Evolutionary conservation across 2,888 invertebrate genomes (phyloP).

Genomic region (Clunio marinus): DNA sequence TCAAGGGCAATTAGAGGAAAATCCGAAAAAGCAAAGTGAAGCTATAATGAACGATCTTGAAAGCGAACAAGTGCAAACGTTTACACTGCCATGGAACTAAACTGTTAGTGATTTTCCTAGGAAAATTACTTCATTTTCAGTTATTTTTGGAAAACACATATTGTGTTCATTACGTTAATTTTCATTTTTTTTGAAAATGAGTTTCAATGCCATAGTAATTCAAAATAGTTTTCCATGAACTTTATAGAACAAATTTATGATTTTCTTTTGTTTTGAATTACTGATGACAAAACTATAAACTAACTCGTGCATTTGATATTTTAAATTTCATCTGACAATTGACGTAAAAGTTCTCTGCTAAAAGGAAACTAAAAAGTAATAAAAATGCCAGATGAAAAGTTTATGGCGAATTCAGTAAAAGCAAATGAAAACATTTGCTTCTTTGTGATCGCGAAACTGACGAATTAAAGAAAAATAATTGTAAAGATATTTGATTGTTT

Average conservation of each 20-base stretch:
- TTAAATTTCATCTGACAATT: too few relatives aligned
- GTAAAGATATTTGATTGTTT: too few relatives aligned
- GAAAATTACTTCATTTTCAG: not conserved
- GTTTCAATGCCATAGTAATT: not conserved
- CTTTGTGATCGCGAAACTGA: too few relatives aligned
- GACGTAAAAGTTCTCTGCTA: too few relatives aligned
- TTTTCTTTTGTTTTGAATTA: too few relatives aligned
- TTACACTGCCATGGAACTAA: not conserved
- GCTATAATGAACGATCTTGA: not conserved
- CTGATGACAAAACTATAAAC: too few relatives aligned
- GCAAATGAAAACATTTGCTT: too few relatives aligned
- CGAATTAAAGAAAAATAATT: too few relatives aligned
- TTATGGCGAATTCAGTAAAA: too few relatives aligned
- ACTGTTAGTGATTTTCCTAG: not conserved
- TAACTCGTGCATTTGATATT: too few relatives aligned
- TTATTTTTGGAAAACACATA: not conserved
- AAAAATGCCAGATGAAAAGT: too few relatives aligned
- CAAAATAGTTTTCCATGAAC: not conserved
- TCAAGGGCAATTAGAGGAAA: not conserved
- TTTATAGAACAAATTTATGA: not conserved
- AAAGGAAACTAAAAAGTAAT: too few relatives aligned
- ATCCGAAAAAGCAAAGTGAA: not conserved
- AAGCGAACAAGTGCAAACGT: not conserved
- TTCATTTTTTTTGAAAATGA: not conserved
- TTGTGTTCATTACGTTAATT: not conserved